Percentiles rank a stretch among this genome's conserved stretches.
Evolutionary conservation across 2,113 vertebrate species (phyloP).

Genomic region (Pelodiscus sinensis): DNA sequence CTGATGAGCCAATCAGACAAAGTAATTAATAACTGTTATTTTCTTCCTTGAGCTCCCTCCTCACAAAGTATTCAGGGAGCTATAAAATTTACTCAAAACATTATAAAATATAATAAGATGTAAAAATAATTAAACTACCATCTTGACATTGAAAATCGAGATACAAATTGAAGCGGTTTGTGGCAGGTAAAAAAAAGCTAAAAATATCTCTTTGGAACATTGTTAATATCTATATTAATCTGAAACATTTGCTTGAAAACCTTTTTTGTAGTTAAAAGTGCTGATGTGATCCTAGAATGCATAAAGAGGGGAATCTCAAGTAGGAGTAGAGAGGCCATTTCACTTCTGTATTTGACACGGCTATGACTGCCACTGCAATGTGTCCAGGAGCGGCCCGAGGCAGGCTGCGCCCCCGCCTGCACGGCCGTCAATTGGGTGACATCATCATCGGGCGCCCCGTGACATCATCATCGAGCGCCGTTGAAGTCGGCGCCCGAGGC

Average conservation of each 20-base stretch:
- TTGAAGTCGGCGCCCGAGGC: too few relatives aligned
- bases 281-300: background rate
- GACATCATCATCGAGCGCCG: too few relatives aligned
- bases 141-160: background rate
- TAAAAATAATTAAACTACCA: background rate
- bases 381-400: too few relatives aligned
- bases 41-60: background rate
- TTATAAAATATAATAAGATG: background rate
- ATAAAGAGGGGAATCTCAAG: background rate
- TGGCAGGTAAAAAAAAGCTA: background rate
- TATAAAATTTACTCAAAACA: background rate
- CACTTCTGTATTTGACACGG: background rate
- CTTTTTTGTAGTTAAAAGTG: background rate
- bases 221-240: background rate
- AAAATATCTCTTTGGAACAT: background rate
- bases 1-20: background rate
- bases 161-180: background rate
- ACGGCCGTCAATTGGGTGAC: too few relatives aligned
- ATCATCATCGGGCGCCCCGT: too few relatives aligned
- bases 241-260: background rate
- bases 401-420: too few relatives aligned
- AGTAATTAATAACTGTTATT: background rate
- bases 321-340: background rate
- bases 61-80: background rate
- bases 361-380: background rate